Evolutionary conservation across 2,888 invertebrate species (phyloP).

Genomic region (Xylocampa areola): DNA sequence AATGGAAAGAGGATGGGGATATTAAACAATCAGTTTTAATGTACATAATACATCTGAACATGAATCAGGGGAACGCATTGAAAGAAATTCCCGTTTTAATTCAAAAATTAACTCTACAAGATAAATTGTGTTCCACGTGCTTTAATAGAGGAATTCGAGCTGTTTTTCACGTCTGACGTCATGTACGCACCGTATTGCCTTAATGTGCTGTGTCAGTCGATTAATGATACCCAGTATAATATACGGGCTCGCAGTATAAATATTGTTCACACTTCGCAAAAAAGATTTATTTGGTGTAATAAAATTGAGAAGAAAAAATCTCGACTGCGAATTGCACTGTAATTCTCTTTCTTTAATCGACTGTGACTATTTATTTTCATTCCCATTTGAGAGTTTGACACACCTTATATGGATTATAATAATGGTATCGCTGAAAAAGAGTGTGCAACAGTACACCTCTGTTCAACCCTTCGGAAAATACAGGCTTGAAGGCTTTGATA

Average conservation of each 20-base stretch:
- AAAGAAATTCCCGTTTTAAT: slow-evolving; percentile 32
- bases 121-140: slow-evolving; percentile 52
- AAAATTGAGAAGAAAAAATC: background rate
- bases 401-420: too few relatives aligned
- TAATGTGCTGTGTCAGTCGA: slow-evolving; percentile 57
- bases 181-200: slow-evolving; percentile 52
- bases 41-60: slow-evolving; percentile 10
- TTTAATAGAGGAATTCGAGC: slow-evolving; percentile 47
- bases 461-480: too few relatives aligned
- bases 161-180: slow-evolving; percentile 55
- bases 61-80: slow-evolving; percentile 23
- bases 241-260: slow-evolving; percentile 24
- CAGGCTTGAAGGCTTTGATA: too few relatives aligned
- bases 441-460: too few relatives aligned
- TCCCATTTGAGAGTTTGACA: too few relatives aligned
- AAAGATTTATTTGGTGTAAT: slow-evolving; percentile 13
- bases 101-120: slow-evolving; percentile 48
- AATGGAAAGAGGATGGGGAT: too few relatives aligned
- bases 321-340: background rate
- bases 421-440: too few relatives aligned
- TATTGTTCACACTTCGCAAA: slow-evolving; percentile 30
- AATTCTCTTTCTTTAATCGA: too few relatives aligned
- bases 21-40: too few relatives aligned
- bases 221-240: slow-evolving; percentile 49
- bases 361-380: too few relatives aligned